These are phyloP conservation scores for Larimichthys polyactis DNA, from an alignment of 2,113 vertebrate genomes.

Conservation along the genomic window DNA sequence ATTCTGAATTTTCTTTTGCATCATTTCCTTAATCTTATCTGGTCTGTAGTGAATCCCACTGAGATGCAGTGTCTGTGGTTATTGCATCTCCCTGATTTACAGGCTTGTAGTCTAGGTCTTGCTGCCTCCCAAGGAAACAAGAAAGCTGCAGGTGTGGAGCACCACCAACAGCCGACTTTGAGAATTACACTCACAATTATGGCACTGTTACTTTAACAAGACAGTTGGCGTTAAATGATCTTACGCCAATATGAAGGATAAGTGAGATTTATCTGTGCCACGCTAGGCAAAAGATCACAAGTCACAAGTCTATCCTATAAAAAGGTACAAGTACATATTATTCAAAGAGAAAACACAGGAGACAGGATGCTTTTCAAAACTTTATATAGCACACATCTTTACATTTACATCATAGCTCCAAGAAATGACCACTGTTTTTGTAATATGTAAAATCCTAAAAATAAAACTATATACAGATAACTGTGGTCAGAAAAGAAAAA, in stretches of 20 bases:
- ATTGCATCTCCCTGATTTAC: not conserved
- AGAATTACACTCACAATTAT: constrained; percentile 11
- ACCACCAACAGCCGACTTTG: not conserved
- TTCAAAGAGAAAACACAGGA: not conserved
- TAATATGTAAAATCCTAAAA: not conserved
- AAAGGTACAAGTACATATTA: not conserved
- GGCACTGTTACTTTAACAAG: not conserved
- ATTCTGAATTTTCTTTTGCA: not conserved
- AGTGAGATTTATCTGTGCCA: not conserved
- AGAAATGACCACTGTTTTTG: not conserved
- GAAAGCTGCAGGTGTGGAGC: constrained; percentile 4
- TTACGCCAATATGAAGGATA: not conserved
- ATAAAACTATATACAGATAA: not conserved
- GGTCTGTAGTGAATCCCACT: not conserved
- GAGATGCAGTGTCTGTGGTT: constrained; percentile 6
- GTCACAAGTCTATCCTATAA: not conserved
- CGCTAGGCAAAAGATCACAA: not conserved
- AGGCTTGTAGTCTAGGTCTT: too few species aligned
- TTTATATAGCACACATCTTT: constrained; percentile 14
- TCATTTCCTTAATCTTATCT: not conserved
- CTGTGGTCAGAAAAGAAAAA: not conserved
- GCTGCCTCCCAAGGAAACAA: not conserved
- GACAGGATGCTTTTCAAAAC: constrained; percentile 10
- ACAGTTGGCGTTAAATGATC: not conserved
- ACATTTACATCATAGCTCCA: not conserved